Evolutionary conservation across 2,113 vertebrate genomes (phyloP), one percentile per base, ranked within the genome.

Genomic region (Zosterops lateralis): DNA sequence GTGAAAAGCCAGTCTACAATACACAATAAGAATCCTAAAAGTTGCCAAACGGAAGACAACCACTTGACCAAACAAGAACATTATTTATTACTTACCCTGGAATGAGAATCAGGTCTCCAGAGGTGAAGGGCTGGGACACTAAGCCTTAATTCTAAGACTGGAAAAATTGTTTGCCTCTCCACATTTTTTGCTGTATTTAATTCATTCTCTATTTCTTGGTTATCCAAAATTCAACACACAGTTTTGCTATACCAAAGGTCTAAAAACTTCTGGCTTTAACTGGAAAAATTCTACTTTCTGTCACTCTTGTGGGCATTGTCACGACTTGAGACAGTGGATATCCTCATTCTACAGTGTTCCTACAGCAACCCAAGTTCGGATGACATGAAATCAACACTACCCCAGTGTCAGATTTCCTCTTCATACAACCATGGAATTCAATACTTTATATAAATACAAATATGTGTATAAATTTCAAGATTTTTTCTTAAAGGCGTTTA

Each of bases 51-150:
- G 1, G 88, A 95, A 90, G 88, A 95, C 45, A 85, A 71, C 76
- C 95, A 88, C 82, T 95, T 96, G 90, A 86, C 92, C 47, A 96
- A 95, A 96, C 86, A 96, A 92, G 72, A 34, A 54, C 44, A 81
- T 90, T 83, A 95, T 96, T 96, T 96, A 96, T 96, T 93, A 79
- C 88, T 68, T 70, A 83, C 60, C 19, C 68, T 72, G 86, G 67
- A 93, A 84, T 60, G 56, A 88, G 76, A 84, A 92, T 94, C 79
- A 77, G 17, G 83, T 92, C 85, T 93, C 90, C 79, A 92, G 92
- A 95, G 75, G 62, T 77, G 67, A 94, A 80, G 72, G 36, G 75
- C 58, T 91, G 77, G 47, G 60, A 74, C 74, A 92, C n/a, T 77
- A 61, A 91, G 40, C 47, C 48, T 84, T 64, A 50, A 71, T 91